Evolutionary conservation across 2,888 invertebrate species (phyloP).

Genomic region (Torymus auratus): DNA sequence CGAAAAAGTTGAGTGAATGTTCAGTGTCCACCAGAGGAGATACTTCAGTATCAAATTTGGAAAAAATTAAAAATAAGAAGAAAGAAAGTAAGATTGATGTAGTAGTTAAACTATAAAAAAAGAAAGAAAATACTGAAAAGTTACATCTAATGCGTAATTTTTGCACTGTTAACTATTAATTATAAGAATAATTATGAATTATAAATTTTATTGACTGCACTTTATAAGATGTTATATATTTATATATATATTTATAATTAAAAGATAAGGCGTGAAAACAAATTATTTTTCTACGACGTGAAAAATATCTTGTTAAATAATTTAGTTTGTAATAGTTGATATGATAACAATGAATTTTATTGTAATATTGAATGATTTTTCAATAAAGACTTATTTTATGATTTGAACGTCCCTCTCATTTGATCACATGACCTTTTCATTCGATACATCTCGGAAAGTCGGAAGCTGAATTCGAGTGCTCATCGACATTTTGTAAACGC

Average conservation of each 20-base stretch:
- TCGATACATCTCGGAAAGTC: neutral
- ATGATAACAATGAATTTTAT: neutral
- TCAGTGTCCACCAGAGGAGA: constrained; percentile 68
- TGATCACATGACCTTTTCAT: neutral
- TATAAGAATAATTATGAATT: no score
- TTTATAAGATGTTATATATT: no score
- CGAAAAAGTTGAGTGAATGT: constrained; percentile 59
- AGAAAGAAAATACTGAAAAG: neutral
- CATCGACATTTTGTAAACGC: neutral
- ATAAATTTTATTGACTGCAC: no score
- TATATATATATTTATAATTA: no score
- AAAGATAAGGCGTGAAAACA: no score
- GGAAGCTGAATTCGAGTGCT: neutral
- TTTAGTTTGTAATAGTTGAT: no score
- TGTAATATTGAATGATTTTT: constrained; percentile 13
- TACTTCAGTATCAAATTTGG: constrained; percentile 54
- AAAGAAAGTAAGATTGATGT: constrained; percentile 32
- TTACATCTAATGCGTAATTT: neutral
- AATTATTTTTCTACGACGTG: no score
- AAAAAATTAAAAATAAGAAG: constrained; percentile 39
- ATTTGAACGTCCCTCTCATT: neutral
- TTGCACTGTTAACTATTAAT: no score
- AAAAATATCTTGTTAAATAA: no score
- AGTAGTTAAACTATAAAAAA: constrained; percentile 34
- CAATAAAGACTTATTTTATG: constrained; percentile 26